phyloP scores from a whole-genome alignment of 2,113 vertebrate genomes.

The Clupea harengus region DNA sequence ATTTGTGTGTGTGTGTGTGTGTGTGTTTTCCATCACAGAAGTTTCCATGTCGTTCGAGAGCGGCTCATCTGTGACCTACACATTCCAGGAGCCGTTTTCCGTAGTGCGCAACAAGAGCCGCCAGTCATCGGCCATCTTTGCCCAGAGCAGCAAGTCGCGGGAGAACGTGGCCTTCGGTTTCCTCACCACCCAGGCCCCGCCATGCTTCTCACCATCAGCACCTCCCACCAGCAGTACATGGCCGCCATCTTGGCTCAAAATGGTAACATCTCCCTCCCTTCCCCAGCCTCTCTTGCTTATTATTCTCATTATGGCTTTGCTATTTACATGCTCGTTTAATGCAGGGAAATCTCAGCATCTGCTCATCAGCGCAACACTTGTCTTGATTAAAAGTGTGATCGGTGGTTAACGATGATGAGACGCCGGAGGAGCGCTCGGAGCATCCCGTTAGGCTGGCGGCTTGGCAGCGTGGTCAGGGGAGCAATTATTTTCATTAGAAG shows the following conservation, averaged over 20 bases:
- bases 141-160: conserved; percentile 67
- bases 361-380: not conserved
- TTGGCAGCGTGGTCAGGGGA: not conserved
- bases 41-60: conserved; percentile 83
- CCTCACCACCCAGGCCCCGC: conserved; percentile 70
- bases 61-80: conserved; percentile 75
- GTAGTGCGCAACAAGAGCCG: conserved; percentile 76
- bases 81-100: conserved; percentile 81
- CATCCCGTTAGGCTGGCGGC: not conserved
- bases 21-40: conserved; percentile 66
- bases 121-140: conserved; percentile 77
- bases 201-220: conserved; percentile 77
- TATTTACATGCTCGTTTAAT: not conserved
- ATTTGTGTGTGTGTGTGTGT: not conserved
- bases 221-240: conserved; percentile 77
- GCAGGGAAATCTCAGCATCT: not conserved
- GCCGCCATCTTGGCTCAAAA: conserved; percentile 77
- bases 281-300: too few species aligned
- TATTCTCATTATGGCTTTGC: not conserved
- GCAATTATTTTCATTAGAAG: conserved; percentile 22
- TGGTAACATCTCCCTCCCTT: conserved; percentile 58
- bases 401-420: conserved; percentile 22
- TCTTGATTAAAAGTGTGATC: conserved; percentile 32
- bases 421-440: not conserved
- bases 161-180: conserved; percentile 80